Conservation (phyloP, 1,140 invertebrate species). For the Globodera rostochiensis region DNA sequence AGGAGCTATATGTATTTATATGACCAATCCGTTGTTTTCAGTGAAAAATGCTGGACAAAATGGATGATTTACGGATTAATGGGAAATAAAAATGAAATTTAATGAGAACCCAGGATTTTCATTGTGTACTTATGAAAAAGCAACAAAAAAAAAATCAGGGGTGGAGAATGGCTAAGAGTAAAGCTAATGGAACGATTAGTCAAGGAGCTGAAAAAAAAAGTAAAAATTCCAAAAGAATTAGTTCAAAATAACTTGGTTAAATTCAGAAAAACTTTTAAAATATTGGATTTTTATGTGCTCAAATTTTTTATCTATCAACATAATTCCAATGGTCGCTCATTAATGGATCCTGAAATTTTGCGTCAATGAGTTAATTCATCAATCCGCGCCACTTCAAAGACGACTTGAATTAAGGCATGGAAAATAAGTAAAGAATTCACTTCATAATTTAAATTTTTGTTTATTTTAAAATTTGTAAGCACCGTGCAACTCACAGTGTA, state of each 20-base stretch:
- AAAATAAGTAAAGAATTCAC: neutral
- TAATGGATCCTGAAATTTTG: too few species aligned
- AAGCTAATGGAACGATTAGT: neutral
- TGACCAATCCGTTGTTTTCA: neutral
- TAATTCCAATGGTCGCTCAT: too few species aligned
- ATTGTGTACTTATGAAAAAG: neutral
- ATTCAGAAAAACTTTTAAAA: too few species aligned
- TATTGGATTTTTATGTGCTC: too few species aligned
- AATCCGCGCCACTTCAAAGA: neutral
- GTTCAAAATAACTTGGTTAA: too few species aligned
- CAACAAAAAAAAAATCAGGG: neutral
- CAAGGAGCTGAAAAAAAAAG: neutral
- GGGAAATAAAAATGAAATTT: neutral
- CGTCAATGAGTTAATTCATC: neutral
- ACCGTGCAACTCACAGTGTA: constrained; percentile 32
- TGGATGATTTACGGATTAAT: neutral
- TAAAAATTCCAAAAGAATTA: too few species aligned
- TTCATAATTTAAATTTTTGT: neutral
- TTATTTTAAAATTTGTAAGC: neutral
- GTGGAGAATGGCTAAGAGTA: neutral
- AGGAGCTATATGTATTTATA: neutral
- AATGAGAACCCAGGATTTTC: neutral
- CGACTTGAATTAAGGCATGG: neutral
- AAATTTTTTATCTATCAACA: too few species aligned
- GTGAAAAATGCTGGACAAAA: constrained; percentile 2